Evolutionary conservation across 2,113 vertebrate species (phyloP), one percentile per base, ranked within the genome.

Genomic region (Astur gentilis): DNA sequence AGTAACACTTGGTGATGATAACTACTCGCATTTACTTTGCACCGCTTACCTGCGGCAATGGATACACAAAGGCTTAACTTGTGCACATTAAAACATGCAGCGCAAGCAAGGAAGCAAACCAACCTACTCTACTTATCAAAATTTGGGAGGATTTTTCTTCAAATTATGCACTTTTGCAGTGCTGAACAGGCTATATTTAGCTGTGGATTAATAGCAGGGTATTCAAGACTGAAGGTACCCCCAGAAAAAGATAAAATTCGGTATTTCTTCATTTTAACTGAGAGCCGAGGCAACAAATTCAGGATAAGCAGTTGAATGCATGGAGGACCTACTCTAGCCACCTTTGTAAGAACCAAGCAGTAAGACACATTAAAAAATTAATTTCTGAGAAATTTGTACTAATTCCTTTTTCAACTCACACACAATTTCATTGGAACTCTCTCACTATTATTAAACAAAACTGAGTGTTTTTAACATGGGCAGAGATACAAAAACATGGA

Each of bases 381-480:
- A 44, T 55, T 45, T 89, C 7, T 65, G 58, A 88, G 23, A 75
- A 78, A 57, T 31, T 13, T 25, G 14, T 64, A 62, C 10, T 75
- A 49, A 64, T 44, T 78, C 9, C 81, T 31, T 81, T 87, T 67
- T 31, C 32, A 55, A 42, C 26, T 66, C 42, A n/a, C 34, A 55
- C 38, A 54, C 4, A 36, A 66, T 50, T 86, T 90, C 10, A 54
- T 1, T 70, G 31, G 19, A 83, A 66, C 19, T 12, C 38, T 80
- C 34, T 45, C 52, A 69, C 7, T 49, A 13, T 47, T 70, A 26
- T 40, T 91, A 57, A 82, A 69, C 0, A 32, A 93, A 90, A 50
- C 10, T 0, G 4, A 66, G n/a, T 13, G 21, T 13, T n/a, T 89
- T 73, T 44, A 86, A 62, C 23, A n/a, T 0, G 0, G 32, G 9